Evolutionary conservation across 2,888 invertebrate species (phyloP).

Genomic region (Andrena flavipes): DNA sequence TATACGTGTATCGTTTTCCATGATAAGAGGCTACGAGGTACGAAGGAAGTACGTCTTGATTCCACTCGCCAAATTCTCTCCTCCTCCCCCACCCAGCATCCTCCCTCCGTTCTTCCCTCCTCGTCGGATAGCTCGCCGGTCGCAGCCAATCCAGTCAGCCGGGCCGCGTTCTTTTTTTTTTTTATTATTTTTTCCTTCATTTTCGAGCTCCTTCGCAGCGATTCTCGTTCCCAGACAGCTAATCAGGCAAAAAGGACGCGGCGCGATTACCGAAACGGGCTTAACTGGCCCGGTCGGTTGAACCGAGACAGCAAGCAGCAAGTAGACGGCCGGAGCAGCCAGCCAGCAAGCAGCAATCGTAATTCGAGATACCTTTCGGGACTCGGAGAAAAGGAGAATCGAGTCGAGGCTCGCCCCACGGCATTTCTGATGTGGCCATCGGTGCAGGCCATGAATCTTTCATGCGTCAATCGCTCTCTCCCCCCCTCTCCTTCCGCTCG

Average conservation of each 20-base stretch:
- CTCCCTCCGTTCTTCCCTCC: constrained; percentile 8
- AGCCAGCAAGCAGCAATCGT: constrained; percentile 38
- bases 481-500: constrained; percentile 17
- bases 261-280: constrained; percentile 72
- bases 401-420: constrained; percentile 67
- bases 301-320: constrained; percentile 47
- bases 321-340: constrained; percentile 25
- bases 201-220: constrained; percentile 32
- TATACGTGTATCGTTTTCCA: constrained; percentile 69
- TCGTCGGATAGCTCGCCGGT: not conserved
- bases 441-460: constrained; percentile 83
- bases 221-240: constrained; percentile 76
- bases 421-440: constrained; percentile 78
- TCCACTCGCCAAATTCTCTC: constrained; percentile 52
- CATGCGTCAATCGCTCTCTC: constrained; percentile 76
- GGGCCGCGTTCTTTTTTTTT: not conserved
- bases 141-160: not conserved
- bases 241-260: constrained; percentile 76
- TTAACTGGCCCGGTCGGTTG: constrained; percentile 65
- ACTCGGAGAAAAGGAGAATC: constrained; percentile 67
- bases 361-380: constrained; percentile 68
- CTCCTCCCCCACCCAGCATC: not conserved
- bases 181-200: not conserved
- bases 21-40: constrained; percentile 61
- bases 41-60: constrained; percentile 57